Conservation (phyloP, 2,797 vertebrate genomes). For the Gymnothorax reevesii region DNA sequence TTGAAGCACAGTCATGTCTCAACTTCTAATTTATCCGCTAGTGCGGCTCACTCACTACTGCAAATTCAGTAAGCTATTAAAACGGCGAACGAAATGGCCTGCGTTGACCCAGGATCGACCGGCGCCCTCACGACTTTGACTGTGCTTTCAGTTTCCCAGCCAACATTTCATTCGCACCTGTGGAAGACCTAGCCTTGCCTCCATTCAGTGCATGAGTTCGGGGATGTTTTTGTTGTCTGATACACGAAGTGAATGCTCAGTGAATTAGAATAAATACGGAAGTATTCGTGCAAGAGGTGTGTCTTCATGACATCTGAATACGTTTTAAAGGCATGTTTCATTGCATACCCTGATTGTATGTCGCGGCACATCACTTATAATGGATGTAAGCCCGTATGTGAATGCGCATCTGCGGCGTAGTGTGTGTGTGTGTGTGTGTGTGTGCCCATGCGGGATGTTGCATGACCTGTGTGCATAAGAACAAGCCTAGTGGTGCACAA, state of each 20-base stretch:
- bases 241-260: not conserved
- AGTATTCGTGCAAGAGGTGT: not conserved
- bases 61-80: not conserved
- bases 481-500: too few relatives aligned
- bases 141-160: slow-evolving; percentile 45
- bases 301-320: not conserved
- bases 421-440: slow-evolving; percentile 26
- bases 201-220: slow-evolving; percentile 70
- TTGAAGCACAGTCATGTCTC: slow-evolving; percentile 46
- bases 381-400: slow-evolving; percentile 58
- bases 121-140: slow-evolving; percentile 40
- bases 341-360: slow-evolving; percentile 77
- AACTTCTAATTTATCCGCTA: not conserved
- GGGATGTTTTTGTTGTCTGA: slow-evolving; percentile 21
- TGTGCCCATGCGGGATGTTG: not conserved
- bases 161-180: slow-evolving; percentile 32
- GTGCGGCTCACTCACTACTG: not conserved
- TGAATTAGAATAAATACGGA: not conserved
- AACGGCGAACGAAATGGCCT: not conserved
- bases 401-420: not conserved
- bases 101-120: not conserved
- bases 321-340: slow-evolving; percentile 56
- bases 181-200: slow-evolving; percentile 50
- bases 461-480: too few relatives aligned
- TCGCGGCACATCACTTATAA: slow-evolving; percentile 70